Conservation (phyloP, 2,888 invertebrate species). For the Sesia bembeciformis region DNA sequence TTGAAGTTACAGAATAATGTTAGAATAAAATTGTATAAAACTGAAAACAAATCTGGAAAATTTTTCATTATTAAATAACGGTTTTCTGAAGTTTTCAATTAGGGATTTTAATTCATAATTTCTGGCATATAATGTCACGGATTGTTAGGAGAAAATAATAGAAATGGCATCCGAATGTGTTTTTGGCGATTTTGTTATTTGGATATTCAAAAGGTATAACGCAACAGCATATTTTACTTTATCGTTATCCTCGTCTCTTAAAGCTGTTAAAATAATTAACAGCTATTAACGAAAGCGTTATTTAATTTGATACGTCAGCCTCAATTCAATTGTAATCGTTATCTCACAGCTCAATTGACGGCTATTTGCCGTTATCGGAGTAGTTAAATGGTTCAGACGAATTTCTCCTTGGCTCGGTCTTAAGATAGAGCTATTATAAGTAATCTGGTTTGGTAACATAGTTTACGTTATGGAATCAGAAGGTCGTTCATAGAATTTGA, state of each 20-base stretch:
- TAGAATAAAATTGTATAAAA: too few relatives aligned
- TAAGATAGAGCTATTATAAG: slow-evolving; percentile 1
- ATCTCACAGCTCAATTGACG: slow-evolving; percentile 27
- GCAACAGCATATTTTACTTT: background rate
- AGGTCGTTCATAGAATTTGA: too few relatives aligned
- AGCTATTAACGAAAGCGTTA: slow-evolving; percentile 50
- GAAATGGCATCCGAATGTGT: too few relatives aligned
- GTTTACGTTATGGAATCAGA: too few relatives aligned
- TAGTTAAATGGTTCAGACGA: slow-evolving; percentile 1
- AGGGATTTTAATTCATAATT: too few relatives aligned
- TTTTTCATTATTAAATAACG: too few relatives aligned
- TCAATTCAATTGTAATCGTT: slow-evolving; percentile 50
- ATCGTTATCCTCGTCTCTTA: slow-evolving; percentile 16
- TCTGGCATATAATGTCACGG: too few relatives aligned
- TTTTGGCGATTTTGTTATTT: too few relatives aligned
- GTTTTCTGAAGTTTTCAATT: too few relatives aligned
- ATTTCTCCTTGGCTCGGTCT: background rate
- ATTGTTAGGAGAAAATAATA: too few relatives aligned
- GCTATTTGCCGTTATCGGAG: slow-evolving; percentile 11
- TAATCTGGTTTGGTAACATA: background rate
- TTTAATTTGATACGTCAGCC: slow-evolving; percentile 50
- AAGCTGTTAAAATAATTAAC: slow-evolving; percentile 59
- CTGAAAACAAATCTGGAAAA: too few relatives aligned
- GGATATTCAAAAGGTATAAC: background rate
- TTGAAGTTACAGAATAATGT: too few relatives aligned